phyloP scores from a whole-genome alignment of 1,140 invertebrate genomes.

The Aradophagus sp. region DNA sequence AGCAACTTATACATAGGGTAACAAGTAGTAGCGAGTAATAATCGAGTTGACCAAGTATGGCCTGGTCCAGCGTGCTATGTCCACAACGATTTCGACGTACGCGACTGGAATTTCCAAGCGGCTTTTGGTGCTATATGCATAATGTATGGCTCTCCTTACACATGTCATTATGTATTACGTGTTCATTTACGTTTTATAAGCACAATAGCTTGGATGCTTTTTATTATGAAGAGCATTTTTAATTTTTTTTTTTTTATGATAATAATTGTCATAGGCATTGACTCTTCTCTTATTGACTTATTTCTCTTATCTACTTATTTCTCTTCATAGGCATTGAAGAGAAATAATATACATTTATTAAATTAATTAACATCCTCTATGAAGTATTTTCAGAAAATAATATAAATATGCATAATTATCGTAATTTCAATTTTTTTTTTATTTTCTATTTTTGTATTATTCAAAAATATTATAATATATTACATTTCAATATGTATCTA shows the following conservation, averaged over 20 bases:
- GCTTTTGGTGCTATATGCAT: slow-evolving; percentile 51
- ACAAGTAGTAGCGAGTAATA: slow-evolving; percentile 55
- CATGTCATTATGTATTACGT: slow-evolving; percentile 52
- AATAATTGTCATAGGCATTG: background rate
- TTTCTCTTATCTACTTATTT: no score
- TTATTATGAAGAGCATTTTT: slow-evolving; percentile 40
- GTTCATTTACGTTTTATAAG: slow-evolving; percentile 53
- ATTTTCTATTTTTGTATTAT: no score
- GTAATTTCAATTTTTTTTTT: no score
- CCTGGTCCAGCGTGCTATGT: slow-evolving; percentile 41
- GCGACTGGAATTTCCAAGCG: slow-evolving; percentile 52
- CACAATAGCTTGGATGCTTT: slow-evolving; percentile 35
- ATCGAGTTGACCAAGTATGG: slow-evolving; percentile 51
- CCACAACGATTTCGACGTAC: slow-evolving; percentile 53
- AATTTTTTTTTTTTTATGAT: background rate
- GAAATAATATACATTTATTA: no score
- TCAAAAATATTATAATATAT: no score
- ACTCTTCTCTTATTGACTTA: no score
- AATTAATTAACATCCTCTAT: no score
- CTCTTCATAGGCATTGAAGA: no score
- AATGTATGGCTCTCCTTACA: slow-evolving; percentile 52
- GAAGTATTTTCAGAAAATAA: no score
- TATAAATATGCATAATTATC: no score
- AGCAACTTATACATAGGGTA: slow-evolving; percentile 46
- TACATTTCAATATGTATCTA: no score